These are phyloP conservation scores for Pampus argenteus DNA, from an alignment of 2,797 vertebrate genomes.

Conservation along the genomic window DNA sequence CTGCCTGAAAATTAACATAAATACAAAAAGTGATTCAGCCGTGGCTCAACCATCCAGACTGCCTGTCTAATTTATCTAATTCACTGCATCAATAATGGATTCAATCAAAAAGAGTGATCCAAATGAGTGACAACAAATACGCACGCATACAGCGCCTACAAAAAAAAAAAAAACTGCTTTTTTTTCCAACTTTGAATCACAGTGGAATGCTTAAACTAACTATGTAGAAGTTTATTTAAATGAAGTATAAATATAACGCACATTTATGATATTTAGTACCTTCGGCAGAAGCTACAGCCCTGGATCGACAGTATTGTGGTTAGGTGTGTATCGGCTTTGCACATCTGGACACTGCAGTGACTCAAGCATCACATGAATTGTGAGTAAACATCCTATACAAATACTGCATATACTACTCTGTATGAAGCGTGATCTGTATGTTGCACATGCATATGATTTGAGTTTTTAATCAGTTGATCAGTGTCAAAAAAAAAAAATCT, in stretches of 20 bases:
- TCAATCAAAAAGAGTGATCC: constrained; percentile 70
- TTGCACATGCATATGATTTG: not conserved
- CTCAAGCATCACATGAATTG: not conserved
- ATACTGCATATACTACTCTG: not conserved
- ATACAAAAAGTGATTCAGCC: constrained; percentile 68
- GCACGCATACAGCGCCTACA: not conserved
- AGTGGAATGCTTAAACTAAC: constrained; percentile 2
- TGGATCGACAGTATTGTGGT: constrained; percentile 7
- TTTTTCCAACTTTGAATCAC: constrained; percentile 25
- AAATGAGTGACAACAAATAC: constrained; percentile 67
- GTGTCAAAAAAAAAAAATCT: not conserved
- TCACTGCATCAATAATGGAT: constrained; percentile 77
- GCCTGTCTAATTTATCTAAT: constrained; percentile 74
- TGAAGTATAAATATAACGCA: not conserved
- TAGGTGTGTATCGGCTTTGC: not conserved
- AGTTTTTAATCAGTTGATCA: not conserved
- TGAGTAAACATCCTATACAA: not conserved
- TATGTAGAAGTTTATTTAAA: not conserved
- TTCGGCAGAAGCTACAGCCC: not conserved
- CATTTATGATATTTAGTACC: not conserved
- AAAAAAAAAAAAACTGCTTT: too few relatives aligned
- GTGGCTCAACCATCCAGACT: constrained; percentile 57
- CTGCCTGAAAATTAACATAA: constrained; percentile 62
- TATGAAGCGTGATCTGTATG: not conserved
- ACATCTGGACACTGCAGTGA: not conserved